Evolutionary conservation across 2,888 invertebrate genomes (phyloP).

Genomic region (Lithodes maja): DNA sequence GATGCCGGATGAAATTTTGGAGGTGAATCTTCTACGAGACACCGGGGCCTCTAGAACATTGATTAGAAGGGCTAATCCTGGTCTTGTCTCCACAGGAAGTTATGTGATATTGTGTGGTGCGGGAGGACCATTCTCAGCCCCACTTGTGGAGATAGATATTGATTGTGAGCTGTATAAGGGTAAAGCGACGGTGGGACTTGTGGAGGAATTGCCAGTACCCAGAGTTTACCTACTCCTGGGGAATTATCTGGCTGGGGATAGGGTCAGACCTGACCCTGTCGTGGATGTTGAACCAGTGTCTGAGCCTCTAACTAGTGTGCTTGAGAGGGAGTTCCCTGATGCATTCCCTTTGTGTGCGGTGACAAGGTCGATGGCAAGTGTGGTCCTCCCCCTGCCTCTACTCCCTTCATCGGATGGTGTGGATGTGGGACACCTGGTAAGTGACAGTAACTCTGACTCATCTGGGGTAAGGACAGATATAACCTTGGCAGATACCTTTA

Average conservation of each 20-base stretch:
- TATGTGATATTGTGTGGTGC: background rate
- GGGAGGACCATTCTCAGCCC: background rate
- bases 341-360: background rate
- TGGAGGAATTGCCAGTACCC: background rate
- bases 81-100: background rate
- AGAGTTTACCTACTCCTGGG: background rate
- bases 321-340: background rate
- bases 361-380: background rate
- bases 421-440: background rate
- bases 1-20: background rate
- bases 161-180: background rate
- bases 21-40: background rate
- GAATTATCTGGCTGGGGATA: background rate
- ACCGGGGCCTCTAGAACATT: background rate
- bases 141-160: background rate
- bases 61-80: background rate
- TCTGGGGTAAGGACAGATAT: background rate
- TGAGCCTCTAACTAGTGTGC: background rate
- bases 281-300: background rate
- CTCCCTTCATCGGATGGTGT: background rate
- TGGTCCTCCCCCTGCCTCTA: background rate
- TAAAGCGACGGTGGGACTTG: background rate
- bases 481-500: background rate
- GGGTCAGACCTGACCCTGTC: background rate
- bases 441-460: too few relatives aligned